phyloP scores from a whole-genome alignment of 1,140 invertebrate genomes.

The Mactra quadrangularis region DNA sequence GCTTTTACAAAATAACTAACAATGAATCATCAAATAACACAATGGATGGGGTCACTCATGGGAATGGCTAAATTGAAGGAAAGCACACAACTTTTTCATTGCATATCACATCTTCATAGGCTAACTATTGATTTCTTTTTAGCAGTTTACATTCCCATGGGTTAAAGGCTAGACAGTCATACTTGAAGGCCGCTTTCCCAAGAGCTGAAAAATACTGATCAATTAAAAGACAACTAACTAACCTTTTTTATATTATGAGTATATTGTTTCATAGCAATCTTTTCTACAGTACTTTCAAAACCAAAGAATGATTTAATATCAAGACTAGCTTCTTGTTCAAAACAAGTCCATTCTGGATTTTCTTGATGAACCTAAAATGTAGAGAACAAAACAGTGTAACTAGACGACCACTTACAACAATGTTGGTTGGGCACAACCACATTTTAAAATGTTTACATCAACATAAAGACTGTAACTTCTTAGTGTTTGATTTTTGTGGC shows the following conservation, averaged over 20 bases:
- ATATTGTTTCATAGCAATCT: constrained; percentile 98
- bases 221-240: too few species aligned
- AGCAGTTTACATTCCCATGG: too few species aligned
- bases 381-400: neutral
- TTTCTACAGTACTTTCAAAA: constrained; percentile 97
- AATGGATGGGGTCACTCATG: too few species aligned
- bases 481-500: neutral
- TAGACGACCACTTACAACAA: neutral
- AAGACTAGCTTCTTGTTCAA: constrained; percentile 96
- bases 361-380: constrained; percentile 94
- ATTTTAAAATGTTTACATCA: neutral
- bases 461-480: neutral
- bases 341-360: constrained; percentile 98
- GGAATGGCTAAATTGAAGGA: too few species aligned
- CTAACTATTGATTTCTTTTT: too few species aligned
- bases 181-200: too few species aligned
- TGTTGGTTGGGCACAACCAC: neutral
- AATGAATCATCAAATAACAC: too few species aligned
- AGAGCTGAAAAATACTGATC: too few species aligned
- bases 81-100: too few species aligned
- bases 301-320: constrained; percentile 99
- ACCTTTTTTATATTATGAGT: constrained; percentile 95
- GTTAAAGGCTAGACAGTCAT: too few species aligned
- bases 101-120: too few species aligned
- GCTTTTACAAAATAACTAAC: too few species aligned